Conservation (phyloP, 1,140 invertebrate genomes). For the Dermatophagoides farinae region DNA sequence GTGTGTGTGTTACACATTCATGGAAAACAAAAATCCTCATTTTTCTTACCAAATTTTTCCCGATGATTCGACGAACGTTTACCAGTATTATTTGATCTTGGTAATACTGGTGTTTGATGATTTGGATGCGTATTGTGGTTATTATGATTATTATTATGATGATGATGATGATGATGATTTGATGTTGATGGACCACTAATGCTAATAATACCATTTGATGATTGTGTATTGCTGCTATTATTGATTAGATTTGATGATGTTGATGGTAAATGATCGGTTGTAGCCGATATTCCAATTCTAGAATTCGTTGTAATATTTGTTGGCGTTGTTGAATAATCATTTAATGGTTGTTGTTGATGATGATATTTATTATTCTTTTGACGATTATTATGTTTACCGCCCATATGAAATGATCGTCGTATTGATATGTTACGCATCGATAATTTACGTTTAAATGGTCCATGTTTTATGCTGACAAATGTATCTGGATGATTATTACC, state of each 20-base stretch:
- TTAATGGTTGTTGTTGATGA: no score
- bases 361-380: no score
- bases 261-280: not conserved
- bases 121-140: no score
- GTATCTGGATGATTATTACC: not conserved
- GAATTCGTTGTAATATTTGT: not conserved
- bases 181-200: not conserved
- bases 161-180: no score
- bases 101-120: no score
- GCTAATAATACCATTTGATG: not conserved
- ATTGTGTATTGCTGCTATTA: not conserved
- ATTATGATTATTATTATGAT: no score
- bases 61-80: not conserved
- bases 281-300: not conserved
- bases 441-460: not conserved
- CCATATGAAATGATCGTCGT: constrained; percentile 4
- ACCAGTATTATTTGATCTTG: not conserved
- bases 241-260: not conserved
- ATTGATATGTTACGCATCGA: not conserved
- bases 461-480: not conserved
- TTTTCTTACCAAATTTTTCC: not conserved
- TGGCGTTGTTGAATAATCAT: no score
- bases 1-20: no score
- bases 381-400: not conserved
- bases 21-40: no score